Conservation (phyloP, 1,140 invertebrate species). For the Pentalonia nigronervosa region DNA sequence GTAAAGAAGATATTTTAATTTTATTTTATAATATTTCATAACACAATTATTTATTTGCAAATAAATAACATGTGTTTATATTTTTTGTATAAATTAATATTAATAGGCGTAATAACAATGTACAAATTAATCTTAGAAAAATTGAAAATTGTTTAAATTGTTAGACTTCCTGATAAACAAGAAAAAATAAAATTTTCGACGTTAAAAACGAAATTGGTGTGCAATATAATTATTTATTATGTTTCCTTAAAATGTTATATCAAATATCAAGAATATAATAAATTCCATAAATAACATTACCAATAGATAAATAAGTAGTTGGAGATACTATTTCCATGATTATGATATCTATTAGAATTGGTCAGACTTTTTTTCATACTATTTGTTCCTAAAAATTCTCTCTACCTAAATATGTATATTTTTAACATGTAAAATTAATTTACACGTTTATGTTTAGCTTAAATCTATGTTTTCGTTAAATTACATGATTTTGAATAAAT, state of each 20-base stretch:
- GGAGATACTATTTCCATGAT: background rate
- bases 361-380: background rate
- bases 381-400: background rate
- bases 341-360: background rate
- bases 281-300: background rate
- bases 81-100: background rate
- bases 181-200: background rate
- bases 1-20: background rate
- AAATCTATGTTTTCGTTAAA: background rate
- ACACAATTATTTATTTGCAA: background rate
- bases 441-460: background rate
- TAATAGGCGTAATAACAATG: too few species aligned
- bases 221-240: background rate
- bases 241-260: background rate
- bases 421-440: background rate
- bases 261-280: background rate
- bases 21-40: background rate
- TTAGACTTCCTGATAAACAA: background rate
- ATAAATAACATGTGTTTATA: background rate
- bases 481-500: background rate
- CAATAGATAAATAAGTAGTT: background rate
- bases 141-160: background rate
- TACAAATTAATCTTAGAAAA: background rate
- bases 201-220: background rate
- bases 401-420: background rate